Conservation (phyloP, 2,888 invertebrate genomes). For the Tuta absoluta region DNA sequence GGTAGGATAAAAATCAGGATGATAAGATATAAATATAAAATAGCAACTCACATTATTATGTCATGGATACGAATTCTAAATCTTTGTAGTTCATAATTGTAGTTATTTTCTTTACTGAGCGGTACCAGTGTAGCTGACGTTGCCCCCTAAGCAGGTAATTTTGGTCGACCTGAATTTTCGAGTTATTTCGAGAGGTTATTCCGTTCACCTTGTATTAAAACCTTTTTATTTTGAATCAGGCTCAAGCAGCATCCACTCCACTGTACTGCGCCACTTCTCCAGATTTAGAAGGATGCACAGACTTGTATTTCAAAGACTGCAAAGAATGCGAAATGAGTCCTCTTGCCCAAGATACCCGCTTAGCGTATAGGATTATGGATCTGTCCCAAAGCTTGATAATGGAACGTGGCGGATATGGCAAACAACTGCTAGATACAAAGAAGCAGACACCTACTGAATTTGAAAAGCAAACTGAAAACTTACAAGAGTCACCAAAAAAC, state of each 20-base stretch:
- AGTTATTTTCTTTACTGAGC: too few species aligned
- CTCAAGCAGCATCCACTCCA: constrained; percentile 94
- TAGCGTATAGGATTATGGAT: constrained; percentile 62
- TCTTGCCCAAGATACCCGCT: constrained; percentile 59
- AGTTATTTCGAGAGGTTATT: too few species aligned
- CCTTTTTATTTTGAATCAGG: constrained; percentile 78
- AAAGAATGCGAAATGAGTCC: constrained; percentile 82
- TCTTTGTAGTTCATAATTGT: too few species aligned
- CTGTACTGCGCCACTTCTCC: constrained; percentile 92
- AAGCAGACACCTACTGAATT: constrained; percentile 1
- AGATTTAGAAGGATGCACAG: constrained; percentile 89
- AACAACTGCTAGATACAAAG: constrained; percentile 32
- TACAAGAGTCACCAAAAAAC: background rate
- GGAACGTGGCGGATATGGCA: constrained; percentile 39
- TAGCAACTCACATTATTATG: too few species aligned
- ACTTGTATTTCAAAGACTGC: constrained; percentile 94
- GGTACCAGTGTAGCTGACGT: too few species aligned
- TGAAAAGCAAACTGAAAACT: constrained; percentile 36
- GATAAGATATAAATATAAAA: too few species aligned
- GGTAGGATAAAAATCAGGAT: too few species aligned
- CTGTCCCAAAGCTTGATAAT: constrained; percentile 52
- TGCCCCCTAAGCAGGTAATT: too few species aligned
- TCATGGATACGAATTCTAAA: too few species aligned
- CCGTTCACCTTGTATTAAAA: too few species aligned
- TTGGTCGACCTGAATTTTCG: too few species aligned